Base-by-base conservation (phyloP, 2,888 invertebrate genomes). In the Protodeltote pygarga region DNA sequence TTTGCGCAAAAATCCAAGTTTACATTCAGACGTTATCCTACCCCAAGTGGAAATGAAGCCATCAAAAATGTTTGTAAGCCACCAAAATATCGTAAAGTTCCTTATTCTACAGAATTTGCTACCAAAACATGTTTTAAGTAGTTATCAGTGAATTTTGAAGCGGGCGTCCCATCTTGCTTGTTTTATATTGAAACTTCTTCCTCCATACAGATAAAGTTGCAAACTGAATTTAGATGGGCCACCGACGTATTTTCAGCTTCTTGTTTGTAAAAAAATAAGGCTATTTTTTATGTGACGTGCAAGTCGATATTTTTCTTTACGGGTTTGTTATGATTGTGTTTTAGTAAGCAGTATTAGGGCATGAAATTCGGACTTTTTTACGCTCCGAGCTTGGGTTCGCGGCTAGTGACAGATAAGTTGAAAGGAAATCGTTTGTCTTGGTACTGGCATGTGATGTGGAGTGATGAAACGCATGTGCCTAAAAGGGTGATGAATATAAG, bases 101-200 rank as follows among this genome's bases (percentile, higher is more conserved):
- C 8, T 11, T n/a, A n/a, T n/a, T n/a, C 1, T 13, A 21, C 59
- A 51, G 65, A 67, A 54, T 65, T 51, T 20, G 32, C 39, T 24
- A 3, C 24, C 11, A 40, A 51, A 69, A 64, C 64, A 53, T 35
- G 45, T 47, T 54, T 31, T 45, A 52, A 65, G 69, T 69, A 69
- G 63, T 75, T 75, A 71, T 69, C 67, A 72, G 60, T 59, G 66
- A 66, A 71, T 72, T 72, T 68, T 63, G 61, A 59, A 66, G 54
- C 40, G 35, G n/a, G 35, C 40, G 46, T 35, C 45, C 27, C 41
- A 35, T 25, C 59, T 54, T 52, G 54, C 23, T 67, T 63, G 61
- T 66, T 67, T 63, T 60, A 55, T 67, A 65, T 61, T 49, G 46
- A 58, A 68, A 68, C 46, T 66, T 66, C 35, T 23, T 28, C 44